Base-by-base conservation (phyloP, 1,140 invertebrate genomes). In the Drosophila trapezifrons region DNA sequence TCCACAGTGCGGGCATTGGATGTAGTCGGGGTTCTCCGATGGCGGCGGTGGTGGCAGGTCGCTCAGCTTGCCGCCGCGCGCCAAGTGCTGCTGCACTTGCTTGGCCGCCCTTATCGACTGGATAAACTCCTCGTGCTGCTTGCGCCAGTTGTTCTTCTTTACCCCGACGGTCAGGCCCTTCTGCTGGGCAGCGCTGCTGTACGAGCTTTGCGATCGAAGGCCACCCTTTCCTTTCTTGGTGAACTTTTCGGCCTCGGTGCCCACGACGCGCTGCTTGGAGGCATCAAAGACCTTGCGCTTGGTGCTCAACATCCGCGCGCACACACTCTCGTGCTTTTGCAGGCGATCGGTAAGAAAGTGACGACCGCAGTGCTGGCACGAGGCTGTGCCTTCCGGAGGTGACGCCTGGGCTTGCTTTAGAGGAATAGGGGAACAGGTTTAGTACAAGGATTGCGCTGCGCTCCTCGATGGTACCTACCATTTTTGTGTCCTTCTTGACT, bases 91-190 rank as follows among this genome's bases (percentile, higher is more conserved):
- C 85, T 97, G 95, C n/a, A 97, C 95, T 86, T 96, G 94, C 90
- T 98, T 98, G 0, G 98, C 98, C 2, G 97, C 96, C 18, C 97
- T 94, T 63, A 99, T 97, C 0, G 97, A 95, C 62, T 95, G 93
- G 52, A 99, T 97, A 91, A 99, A 99, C 76, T 97, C 96, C 90
- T 98, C 97, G 92, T 98, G 98, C 86, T 98, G 97, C 90, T 96
- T 94, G 10, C 98, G 94, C 98, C 98, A 99, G 92, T 97, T 96
- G 57, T 93, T 94, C 84, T 96, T 96, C 76, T 95, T 94, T 0
- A 89, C 32, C 79, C 87, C 78, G 51, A 62, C 79, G 74, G 37
- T 49, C 29, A 85, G 29, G 6, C 77, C 90, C 85, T 64, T 56
- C 17, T 71, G 49, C 52, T 87, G 74, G 7, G 90, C 81, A 17